Base-by-base conservation (phyloP, 2,797 vertebrate genomes). In the Takifugu rubripes region DNA sequence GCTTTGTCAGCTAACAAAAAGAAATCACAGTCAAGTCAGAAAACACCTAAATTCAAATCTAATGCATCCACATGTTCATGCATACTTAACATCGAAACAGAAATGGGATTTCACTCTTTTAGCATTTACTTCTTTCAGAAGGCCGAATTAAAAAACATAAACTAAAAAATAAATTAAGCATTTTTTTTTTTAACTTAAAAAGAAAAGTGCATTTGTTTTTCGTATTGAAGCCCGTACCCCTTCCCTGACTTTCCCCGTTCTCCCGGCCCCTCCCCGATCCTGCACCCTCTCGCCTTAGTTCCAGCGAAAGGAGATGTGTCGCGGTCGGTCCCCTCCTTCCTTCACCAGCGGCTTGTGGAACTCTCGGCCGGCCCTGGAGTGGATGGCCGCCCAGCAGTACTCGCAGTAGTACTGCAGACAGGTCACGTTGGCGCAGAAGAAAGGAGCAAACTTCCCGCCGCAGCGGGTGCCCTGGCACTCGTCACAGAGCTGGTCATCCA, bases 371-470 rank as follows among this genome's bases (percentile, higher is more conserved):
- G 97, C 97, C 1, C 97, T 93, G 71, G 96, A 98, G 81, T 99
- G 97, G 88, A 99, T 99, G 89, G 97, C 96, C 78, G 97, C 97
- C 97, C 97, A 99, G 93, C 97, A 99, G 91, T 98, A 99, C 94
- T 99, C 97, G 87, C 97, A 99, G 94, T 99, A 99, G 93, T 99
- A 99, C 95, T 99, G 97, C 90, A 99, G 94, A 93, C 97, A 99
- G 91, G 97, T 99, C 89, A 99, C 97, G 25, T 99, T 99, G 88
- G 97, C 97, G 91, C 97, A 99, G 94, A 99, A 99, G 90, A 99
- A 99, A 50, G 97, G 97, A 68, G 97, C 97, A 61, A 99, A 99
- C 86, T 99, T 99, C 48, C 96, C 97, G 78, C 96, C 96, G 7
- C 97, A 99, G 79, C 97, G 96, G 70, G 97, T 98, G 85, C 97